Conservation (phyloP, 2,888 invertebrate species). For the Agrotis exclamationis region DNA sequence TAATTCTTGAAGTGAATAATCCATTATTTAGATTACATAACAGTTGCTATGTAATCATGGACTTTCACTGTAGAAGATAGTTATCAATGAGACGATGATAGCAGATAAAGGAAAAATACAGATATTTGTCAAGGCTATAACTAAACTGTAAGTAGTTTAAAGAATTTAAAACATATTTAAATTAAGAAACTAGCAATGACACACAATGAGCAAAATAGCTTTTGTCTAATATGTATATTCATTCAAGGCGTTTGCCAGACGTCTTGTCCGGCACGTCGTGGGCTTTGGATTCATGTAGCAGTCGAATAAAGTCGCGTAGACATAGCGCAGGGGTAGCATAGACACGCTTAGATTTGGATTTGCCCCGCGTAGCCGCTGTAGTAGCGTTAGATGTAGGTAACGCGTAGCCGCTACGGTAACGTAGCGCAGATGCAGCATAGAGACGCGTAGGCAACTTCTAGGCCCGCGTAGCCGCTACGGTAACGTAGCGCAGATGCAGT, state of each 20-base stretch:
- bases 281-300: not conserved
- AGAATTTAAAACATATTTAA: no score
- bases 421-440: not conserved
- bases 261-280: no score
- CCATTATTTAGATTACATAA: no score
- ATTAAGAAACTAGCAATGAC: not conserved
- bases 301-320: not conserved
- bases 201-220: not conserved
- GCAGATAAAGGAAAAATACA: not conserved
- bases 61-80: not conserved
- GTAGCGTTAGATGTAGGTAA: no score
- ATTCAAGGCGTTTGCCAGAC: not conserved
- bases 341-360: no score
- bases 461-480: not conserved
- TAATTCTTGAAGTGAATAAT: not conserved
- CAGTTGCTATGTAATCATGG: not conserved
- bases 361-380: no score
- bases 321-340: not conserved
- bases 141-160: not conserved
- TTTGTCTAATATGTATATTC: not conserved
- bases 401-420: not conserved
- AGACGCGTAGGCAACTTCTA: not conserved
- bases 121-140: not conserved
- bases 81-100: no score
- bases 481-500: not conserved